Evolutionary conservation across 2,888 invertebrate species (phyloP).

Genomic region (Coelopa pilipes): DNA sequence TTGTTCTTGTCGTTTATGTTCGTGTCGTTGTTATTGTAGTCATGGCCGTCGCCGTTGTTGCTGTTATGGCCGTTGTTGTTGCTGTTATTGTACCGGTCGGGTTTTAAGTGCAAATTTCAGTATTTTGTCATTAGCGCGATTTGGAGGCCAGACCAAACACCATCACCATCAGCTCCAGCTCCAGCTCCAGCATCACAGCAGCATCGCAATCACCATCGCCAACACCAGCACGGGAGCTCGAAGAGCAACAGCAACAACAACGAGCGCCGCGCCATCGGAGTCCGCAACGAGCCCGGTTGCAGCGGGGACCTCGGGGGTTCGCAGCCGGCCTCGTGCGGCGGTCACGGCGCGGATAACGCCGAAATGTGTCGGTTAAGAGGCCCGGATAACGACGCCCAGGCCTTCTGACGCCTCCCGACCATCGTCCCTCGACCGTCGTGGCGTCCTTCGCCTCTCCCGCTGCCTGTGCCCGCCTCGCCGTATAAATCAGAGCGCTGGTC

Average conservation of each 20-base stretch:
- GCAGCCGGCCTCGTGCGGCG: conserved; percentile 26
- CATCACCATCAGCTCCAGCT: too few relatives aligned
- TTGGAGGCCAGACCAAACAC: conserved; percentile 33
- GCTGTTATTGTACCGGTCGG: conserved; percentile 36
- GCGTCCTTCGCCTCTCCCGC: background rate
- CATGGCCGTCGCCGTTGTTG: background rate
- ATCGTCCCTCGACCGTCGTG: background rate
- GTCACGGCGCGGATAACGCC: conserved; percentile 36
- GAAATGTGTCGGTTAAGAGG: conserved; percentile 34
- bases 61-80: conserved; percentile 28
- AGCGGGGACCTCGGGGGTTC: too few relatives aligned
- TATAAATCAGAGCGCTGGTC: background rate
- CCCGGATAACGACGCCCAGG: background rate
- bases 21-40: background rate
- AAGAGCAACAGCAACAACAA: too few relatives aligned
- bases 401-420: background rate
- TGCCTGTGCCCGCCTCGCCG: background rate
- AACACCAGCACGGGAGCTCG: too few relatives aligned
- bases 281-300: too few relatives aligned
- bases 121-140: conserved; percentile 59
- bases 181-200: too few relatives aligned
- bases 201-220: too few relatives aligned
- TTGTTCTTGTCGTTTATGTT: conserved; percentile 37
- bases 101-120: conserved; percentile 53
- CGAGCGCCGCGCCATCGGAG: too few relatives aligned